Evolutionary conservation across 2,888 invertebrate species (phyloP), one percentile per base, ranked within the genome.

Genomic region (Melinaea marsaeus): DNA sequence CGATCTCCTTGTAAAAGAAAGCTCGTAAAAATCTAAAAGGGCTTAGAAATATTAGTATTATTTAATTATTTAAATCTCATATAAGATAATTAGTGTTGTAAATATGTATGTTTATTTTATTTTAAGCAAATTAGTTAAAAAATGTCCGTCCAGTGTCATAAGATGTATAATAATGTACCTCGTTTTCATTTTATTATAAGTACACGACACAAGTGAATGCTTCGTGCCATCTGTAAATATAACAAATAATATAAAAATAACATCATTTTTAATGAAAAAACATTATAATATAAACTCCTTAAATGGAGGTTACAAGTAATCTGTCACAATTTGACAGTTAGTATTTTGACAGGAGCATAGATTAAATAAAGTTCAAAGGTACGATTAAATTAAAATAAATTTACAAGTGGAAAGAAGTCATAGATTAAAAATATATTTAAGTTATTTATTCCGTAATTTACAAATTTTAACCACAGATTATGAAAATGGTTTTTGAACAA

Each of bases 141-240:
- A 37, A 60, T 56, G 59, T 76, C 77, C 74, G 74, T 83, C 88
- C 88, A 90, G 89, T 90, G 90, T 88, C 86, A 86, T 88, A 86
- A 81, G 60, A 57, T 61, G 58, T 63, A 61, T 63, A 62, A 66
- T 69, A 62, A 65, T 65, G 54, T 69, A 65, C 64, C 61, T 65
- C 64, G 63, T 65, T 60, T 54, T 55, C 13, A 34, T 56, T 60
- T 67, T 56, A 62, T 65, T 65, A 37, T 58, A 63, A 64, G 60
- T 64, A 68, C 62, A 66, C 51, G 54, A 85, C 84, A 86, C 81
- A 87, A 86, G 84, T 86, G 83, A 86, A 85, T 84, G 77, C 82
- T 86, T 86, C 81, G 88, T 89, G 88, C 88, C 88, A 88, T 65
- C 61, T 88, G 77, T 81, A 75, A 69, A 68, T 72, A 65, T 58